Base-by-base conservation (phyloP, 1,140 invertebrate species). In the Conopomorpha cramerella region DNA sequence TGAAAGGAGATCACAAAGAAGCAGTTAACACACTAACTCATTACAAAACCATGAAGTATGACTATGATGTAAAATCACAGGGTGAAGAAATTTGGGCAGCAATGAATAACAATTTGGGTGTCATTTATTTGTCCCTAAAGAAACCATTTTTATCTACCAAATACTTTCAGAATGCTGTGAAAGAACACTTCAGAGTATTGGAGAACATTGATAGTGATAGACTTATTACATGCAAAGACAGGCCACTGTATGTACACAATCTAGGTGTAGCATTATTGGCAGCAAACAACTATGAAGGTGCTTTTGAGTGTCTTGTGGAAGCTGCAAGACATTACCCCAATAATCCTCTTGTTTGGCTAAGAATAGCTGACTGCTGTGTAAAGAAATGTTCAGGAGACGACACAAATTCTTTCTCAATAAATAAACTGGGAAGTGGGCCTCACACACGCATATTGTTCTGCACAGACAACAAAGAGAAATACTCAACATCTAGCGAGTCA, bases 221-320 rank as follows among this genome's bases (percentile, higher is more conserved):
- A 31, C 48, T 73, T 16, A 68, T 67, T 38, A 48, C 55, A n/a
- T 76, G 63, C 49, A 64, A 47, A 85, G 86, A 86, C 41, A 83
- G 88, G 51, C 87, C 89, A 39, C 86, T 95, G 59, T 81, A 97
- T 36, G 84, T 96, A 57, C 96, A 95, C 59, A 98, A 96, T 78
- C 81, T 97, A 47, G 96, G 95, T 8, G 82, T 97, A 17, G 84
- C 91, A 31, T 77, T 95, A 41, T 78, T 98, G 14, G 88, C 93
- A 55, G 84, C 90, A 25, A 86, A 88, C 28, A 85, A 91, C 49
- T 83, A 91, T 1, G 79, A 83, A 38, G 84, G 89, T 50, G 94
- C 96, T 1, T 97, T 98, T 73, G 91, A 95, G 55, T 95, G 91
- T 74, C 83, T 98, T 4, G 86, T 90, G n/a, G 87, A 93, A 68